Evolutionary conservation across 2,888 invertebrate species (phyloP).

Genomic region (Agrilus biguttatus): DNA sequence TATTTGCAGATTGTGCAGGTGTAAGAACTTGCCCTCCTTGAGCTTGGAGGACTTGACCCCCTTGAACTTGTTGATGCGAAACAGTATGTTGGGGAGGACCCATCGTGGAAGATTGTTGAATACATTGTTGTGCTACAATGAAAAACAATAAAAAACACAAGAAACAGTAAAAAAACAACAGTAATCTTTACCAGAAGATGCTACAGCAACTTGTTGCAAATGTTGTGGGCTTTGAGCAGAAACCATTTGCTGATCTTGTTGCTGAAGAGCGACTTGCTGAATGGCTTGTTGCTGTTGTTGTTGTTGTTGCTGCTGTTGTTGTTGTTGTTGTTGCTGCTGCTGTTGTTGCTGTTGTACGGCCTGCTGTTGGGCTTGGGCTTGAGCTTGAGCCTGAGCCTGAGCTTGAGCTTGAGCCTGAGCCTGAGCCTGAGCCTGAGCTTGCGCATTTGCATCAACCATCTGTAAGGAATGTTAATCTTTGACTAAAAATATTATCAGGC

Average conservation of each 20-base stretch:
- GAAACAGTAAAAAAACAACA: neutral
- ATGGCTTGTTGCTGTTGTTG: conserved; percentile 42
- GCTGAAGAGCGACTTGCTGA: conserved; percentile 42
- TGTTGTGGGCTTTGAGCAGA: conserved; percentile 34
- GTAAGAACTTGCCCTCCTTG: conserved; percentile 30
- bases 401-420: conserved; percentile 25
- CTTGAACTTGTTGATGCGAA: conserved; percentile 35
- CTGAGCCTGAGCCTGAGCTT: conserved; percentile 10
- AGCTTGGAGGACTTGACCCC: conserved; percentile 32
- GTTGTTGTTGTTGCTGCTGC: conserved; percentile 31
- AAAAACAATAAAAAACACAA: neutral
- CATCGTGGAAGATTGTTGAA: conserved; percentile 25
- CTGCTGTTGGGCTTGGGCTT: conserved; percentile 18
- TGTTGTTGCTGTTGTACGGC: conserved; percentile 19
- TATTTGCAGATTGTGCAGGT: conserved; percentile 31
- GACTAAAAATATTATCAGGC: neutral
- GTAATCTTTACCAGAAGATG: conserved; percentile 18
- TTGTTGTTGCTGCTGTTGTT: conserved; percentile 37
- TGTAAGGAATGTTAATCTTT: conserved; percentile 4
- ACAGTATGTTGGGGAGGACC: conserved; percentile 32
- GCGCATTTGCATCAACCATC: conserved; percentile 24
- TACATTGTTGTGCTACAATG: conserved; percentile 22
- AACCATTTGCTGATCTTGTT: conserved; percentile 31
- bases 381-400: conserved; percentile 17
- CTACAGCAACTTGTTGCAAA: conserved; percentile 28